Evolutionary conservation across 2,888 invertebrate genomes (phyloP).

Genomic region (Anagyrus pseudococci): DNA sequence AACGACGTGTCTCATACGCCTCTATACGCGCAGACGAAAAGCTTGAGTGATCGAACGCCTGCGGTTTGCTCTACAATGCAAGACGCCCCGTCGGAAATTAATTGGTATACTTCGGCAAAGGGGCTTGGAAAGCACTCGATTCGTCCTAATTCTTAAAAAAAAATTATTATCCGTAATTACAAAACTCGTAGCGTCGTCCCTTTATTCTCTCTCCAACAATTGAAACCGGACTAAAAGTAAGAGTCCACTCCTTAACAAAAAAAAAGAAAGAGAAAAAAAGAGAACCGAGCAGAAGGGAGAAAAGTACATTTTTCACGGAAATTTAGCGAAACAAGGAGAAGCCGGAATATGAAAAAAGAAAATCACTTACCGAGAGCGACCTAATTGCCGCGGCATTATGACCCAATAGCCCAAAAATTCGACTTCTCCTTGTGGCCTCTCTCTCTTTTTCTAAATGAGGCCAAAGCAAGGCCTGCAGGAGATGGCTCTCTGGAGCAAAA

Average conservation of each 20-base stretch:
- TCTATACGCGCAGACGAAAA: too few species aligned
- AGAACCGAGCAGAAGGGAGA: not conserved
- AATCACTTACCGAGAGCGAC: slow-evolving; percentile 19
- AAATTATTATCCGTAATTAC: too few species aligned
- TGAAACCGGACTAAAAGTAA: not conserved
- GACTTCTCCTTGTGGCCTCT: slow-evolving; percentile 14
- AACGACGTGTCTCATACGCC: too few species aligned
- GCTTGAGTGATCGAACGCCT: too few species aligned
- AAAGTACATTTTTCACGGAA: not conserved
- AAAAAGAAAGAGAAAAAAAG: not conserved
- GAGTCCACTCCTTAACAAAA: too few species aligned
- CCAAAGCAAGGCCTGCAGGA: slow-evolving; percentile 24
- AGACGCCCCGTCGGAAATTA: too few species aligned
- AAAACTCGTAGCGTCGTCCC: too few species aligned
- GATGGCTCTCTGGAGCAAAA: slow-evolving; percentile 3
- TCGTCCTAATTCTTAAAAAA: too few species aligned
- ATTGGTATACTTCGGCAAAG: too few species aligned
- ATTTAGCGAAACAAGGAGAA: not conserved
- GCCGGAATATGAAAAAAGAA: not conserved
- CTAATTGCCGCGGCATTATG: slow-evolving; percentile 25
- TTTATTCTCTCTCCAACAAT: too few species aligned
- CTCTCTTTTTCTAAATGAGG: slow-evolving; percentile 26
- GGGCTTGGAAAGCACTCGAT: too few species aligned
- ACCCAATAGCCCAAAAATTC: slow-evolving; percentile 31
- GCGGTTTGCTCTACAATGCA: too few species aligned